Evolutionary conservation across 2,113 vertebrate genomes (phyloP), one percentile per base, ranked within the genome.

Genomic region (Syrmaticus mikado): DNA sequence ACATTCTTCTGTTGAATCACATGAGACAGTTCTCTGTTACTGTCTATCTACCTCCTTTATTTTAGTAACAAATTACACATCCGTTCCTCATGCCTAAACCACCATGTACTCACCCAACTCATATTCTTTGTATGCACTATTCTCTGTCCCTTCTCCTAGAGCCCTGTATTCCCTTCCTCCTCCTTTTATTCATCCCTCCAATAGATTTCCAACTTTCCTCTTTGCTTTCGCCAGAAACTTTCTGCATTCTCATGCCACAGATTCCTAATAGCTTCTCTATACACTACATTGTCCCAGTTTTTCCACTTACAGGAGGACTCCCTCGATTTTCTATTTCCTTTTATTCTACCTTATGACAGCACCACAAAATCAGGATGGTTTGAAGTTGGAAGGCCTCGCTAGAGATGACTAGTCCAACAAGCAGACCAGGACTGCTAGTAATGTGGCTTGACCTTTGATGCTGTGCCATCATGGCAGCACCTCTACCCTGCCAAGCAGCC

Each of bases 241-340:
- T 30, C 34, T 52, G 27, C 45, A 52, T 27, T 13, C 36, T 14
- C 53, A 20, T n/a, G 21, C 22, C 22, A 52, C 13, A 34, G 8
- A 34, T 84, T 22, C n/a, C 22, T 70, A 53, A 24, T 13, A 46
- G 5, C 24, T 81, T 82, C 19, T 80, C 30, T 70, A 15, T 0
- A 1, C 3, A 25, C 68, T 50, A 50, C 8, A 36, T 2, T 22
- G 28, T 25, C 32, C 5, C 1, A 7, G 2, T 41, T 71, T 34
- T 10, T n/a, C 16, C 24, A 43, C 17, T 48, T 66, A 58, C 0
- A 70, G 20, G 5, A 70, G 14, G 13, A 60, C 13, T 77, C 8
- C 4, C 14, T 43, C 32, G 11, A 18, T 25, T 43, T 76, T 86
- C 43, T 34, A 6, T 41, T 52, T 73, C 17, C 32, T 86, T 92